A percentile compares a stretch with the other conserved stretches of the same genome.
Evolutionary conservation across 2,113 vertebrate genomes (phyloP).

Genomic region (Apteryx mantelli): DNA sequence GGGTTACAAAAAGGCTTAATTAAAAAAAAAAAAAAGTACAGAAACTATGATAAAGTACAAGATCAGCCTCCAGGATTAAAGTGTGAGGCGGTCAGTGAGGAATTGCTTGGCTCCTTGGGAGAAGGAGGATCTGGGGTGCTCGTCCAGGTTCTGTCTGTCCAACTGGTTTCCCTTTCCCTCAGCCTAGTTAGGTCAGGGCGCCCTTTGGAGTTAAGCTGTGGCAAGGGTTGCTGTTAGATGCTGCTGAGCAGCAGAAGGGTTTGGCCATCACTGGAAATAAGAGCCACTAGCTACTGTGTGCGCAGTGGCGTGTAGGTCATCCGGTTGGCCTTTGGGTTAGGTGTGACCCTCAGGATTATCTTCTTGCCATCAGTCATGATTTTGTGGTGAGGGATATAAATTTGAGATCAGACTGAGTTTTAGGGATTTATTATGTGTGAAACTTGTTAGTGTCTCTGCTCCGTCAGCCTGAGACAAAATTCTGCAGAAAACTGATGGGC

Average conservation of each 20-base stretch:
- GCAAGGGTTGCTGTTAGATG: neutral
- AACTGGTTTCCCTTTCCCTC: neutral
- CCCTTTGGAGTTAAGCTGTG: neutral
- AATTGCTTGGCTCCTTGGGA: neutral
- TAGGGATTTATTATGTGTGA: rapidly evolving
- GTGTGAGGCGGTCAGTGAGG: neutral
- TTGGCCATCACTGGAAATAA: neutral
- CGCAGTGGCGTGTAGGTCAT: neutral
- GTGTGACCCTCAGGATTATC: neutral
- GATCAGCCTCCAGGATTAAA: rapidly evolving
- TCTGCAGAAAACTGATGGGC: neutral
- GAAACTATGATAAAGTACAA: neutral
- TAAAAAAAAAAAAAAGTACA: too few relatives aligned
- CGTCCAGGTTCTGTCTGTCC: neutral
- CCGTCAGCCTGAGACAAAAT: rapidly evolving
- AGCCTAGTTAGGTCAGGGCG: rapidly evolving
- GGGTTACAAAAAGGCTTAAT: neutral
- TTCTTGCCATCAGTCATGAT: rapidly evolving
- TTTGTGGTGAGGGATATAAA: neutral
- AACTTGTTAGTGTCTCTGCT: rapidly evolving
- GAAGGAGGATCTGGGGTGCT: neutral
- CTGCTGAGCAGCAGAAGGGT: neutral
- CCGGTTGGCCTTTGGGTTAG: neutral
- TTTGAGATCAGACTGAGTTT: neutral
- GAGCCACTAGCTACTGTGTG: neutral